These are phyloP conservation scores for Chlorops oryzae DNA, from an alignment of 1,140 invertebrate genomes.

Conservation along the genomic window DNA sequence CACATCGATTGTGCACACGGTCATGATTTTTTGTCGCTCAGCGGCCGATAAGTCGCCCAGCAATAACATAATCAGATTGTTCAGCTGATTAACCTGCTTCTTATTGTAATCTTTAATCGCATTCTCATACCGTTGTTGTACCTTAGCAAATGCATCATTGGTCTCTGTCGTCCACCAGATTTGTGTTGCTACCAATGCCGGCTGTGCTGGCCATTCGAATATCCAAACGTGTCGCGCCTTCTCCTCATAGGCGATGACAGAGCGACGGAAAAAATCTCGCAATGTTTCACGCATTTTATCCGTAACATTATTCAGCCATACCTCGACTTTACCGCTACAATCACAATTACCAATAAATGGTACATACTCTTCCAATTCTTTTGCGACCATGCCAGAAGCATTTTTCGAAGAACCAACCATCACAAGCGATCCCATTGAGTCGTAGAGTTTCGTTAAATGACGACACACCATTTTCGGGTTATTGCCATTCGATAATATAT, in stretches of 20 bases:
- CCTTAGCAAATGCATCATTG: slow-evolving; percentile 74
- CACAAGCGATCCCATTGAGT: slow-evolving; percentile 80
- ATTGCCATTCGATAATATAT: slow-evolving; percentile 93
- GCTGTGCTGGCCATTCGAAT: slow-evolving; percentile 84
- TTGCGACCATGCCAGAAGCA: slow-evolving; percentile 70
- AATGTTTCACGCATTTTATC: slow-evolving; percentile 76
- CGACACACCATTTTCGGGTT: slow-evolving; percentile 74
- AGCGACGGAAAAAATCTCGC: slow-evolving; percentile 68
- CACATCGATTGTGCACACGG: slow-evolving; percentile 91
- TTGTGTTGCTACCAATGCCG: slow-evolving; percentile 82
- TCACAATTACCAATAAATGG: slow-evolving; percentile 68
- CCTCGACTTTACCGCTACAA: slow-evolving; percentile 84
- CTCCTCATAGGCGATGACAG: slow-evolving; percentile 80
- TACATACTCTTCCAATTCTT: slow-evolving; percentile 74
- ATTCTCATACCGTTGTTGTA: slow-evolving; percentile 93
- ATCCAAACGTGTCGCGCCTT: slow-evolving; percentile 87
- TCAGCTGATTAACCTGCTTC: slow-evolving; percentile 81
- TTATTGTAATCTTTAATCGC: slow-evolving; percentile 86
- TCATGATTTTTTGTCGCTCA: slow-evolving; percentile 93
- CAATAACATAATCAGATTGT: slow-evolving; percentile 70
- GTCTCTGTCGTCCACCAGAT: slow-evolving; percentile 95
- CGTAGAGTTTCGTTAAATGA: slow-evolving; percentile 89
- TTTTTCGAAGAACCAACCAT: slow-evolving; percentile 56
- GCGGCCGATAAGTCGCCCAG: slow-evolving; percentile 71
- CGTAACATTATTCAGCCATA: slow-evolving; percentile 83